Conservation (phyloP, 2,113 vertebrate species). For the Apteryx mantelli region DNA sequence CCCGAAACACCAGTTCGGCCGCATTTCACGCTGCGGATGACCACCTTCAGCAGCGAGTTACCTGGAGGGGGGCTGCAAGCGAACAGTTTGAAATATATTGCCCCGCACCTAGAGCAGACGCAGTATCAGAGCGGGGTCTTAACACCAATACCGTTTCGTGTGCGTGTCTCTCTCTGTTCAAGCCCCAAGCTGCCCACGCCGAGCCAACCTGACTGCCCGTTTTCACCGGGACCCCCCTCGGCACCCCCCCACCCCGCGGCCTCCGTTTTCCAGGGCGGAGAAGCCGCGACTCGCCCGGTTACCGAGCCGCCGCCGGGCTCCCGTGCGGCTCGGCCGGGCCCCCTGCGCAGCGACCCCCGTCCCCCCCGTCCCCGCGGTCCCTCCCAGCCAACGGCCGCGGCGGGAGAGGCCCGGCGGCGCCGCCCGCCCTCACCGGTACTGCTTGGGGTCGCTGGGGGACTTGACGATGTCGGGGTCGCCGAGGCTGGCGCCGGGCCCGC, state of each 20-base stretch:
- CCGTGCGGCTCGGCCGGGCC: too few relatives aligned
- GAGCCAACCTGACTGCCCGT: too few relatives aligned
- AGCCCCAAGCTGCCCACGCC: too few relatives aligned
- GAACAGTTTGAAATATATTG: rapidly evolving
- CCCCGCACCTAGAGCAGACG: rapidly evolving
- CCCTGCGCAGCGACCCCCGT: too few relatives aligned
- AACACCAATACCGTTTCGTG: too few relatives aligned
- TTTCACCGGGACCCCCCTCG: too few relatives aligned
- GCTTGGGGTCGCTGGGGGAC: constrained; percentile 95
- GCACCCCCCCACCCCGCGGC: too few relatives aligned
- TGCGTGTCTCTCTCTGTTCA: too few relatives aligned
- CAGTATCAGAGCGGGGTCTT: rapidly evolving
- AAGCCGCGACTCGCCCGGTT: too few relatives aligned
- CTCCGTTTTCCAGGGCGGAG: too few relatives aligned
- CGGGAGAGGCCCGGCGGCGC: too few relatives aligned
- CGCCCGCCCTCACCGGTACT: constrained; percentile 85
- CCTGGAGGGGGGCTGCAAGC: not conserved
- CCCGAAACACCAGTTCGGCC: not conserved
- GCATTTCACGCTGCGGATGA: rapidly evolving
- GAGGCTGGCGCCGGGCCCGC: constrained; percentile 38
- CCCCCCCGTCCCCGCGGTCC: not conserved
- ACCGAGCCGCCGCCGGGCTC: too few relatives aligned
- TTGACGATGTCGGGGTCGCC: constrained; percentile 87
- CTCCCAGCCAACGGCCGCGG: not conserved
- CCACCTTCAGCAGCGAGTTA: rapidly evolving